Percentiles rank a stretch among this genome's conserved stretches.
Evolutionary conservation across 2,113 vertebrate species (phyloP).

Genomic region (Meriones unguiculatus): DNA sequence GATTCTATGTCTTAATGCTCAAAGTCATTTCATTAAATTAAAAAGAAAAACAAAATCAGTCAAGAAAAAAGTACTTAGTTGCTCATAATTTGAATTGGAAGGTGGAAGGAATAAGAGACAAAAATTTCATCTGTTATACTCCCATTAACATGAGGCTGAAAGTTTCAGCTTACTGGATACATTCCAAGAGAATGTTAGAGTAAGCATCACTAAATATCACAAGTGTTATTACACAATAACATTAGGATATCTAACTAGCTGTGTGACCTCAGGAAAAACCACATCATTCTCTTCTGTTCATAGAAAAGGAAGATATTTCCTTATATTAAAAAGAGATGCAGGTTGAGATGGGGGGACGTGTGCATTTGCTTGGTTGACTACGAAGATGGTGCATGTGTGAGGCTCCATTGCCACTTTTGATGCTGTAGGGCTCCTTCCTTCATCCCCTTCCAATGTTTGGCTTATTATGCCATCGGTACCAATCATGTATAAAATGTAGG

Average conservation of each 20-base stretch:
- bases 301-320: not conserved
- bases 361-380: not conserved
- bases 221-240: not conserved
- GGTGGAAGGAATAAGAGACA: not conserved
- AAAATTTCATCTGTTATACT: not conserved
- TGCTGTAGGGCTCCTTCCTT: not conserved
- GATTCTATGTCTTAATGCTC: slow-evolving; percentile 10
- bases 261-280: not conserved
- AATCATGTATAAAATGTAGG: not conserved
- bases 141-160: not conserved
- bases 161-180: not conserved
- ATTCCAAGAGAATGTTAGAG: not conserved
- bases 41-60: not conserved
- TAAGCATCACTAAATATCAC: not conserved
- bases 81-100: not conserved
- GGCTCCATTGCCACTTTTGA: not conserved
- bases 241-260: not conserved
- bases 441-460: not conserved
- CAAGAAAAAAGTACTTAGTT: not conserved
- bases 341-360: not conserved
- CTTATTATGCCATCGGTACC: not conserved
- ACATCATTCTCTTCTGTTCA: not conserved
- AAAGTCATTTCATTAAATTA: not conserved
- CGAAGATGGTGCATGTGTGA: not conserved
- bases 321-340: not conserved